phyloP scores from a whole-genome alignment of 2,797 vertebrate species.

The Hybognathus amarus region DNA sequence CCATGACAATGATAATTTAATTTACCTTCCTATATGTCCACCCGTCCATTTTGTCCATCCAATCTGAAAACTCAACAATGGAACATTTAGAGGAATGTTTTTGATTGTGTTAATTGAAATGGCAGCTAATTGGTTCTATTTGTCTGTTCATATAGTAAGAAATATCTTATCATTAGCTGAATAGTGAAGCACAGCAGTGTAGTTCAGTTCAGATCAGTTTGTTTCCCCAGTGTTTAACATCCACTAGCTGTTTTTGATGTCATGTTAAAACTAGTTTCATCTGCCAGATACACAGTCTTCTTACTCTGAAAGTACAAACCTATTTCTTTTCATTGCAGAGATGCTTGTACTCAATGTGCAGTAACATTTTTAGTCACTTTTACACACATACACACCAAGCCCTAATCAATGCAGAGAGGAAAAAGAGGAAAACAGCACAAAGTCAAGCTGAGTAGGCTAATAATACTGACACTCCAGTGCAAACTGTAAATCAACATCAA shows the following conservation, averaged over 20 bases:
- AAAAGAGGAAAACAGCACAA: constrained; percentile 39
- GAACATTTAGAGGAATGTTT: neutral
- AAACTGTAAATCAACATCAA: constrained; percentile 47
- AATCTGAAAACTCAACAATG: too few species aligned
- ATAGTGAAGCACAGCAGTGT: neutral
- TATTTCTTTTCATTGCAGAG: neutral
- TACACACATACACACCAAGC: neutral
- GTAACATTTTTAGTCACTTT: neutral
- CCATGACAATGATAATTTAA: neutral
- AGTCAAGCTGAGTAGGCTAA: constrained; percentile 48
- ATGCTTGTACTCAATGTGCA: neutral
- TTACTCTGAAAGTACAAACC: constrained; percentile 10
- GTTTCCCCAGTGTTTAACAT: constrained; percentile 3
- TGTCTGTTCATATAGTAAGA: neutral
- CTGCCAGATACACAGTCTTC: constrained; percentile 14
- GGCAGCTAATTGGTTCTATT: neutral
- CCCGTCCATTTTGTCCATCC: neutral
- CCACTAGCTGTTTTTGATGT: constrained; percentile 7
- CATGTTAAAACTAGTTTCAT: constrained; percentile 9
- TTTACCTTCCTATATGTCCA: neutral
- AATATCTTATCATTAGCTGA: neutral
- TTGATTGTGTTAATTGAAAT: neutral
- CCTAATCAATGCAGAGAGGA: constrained; percentile 30
- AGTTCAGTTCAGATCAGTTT: neutral
- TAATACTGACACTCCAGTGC: constrained; percentile 38